Evolutionary conservation across 2,113 vertebrate genomes (phyloP).

Genomic region (Eonycteris spelaea): DNA sequence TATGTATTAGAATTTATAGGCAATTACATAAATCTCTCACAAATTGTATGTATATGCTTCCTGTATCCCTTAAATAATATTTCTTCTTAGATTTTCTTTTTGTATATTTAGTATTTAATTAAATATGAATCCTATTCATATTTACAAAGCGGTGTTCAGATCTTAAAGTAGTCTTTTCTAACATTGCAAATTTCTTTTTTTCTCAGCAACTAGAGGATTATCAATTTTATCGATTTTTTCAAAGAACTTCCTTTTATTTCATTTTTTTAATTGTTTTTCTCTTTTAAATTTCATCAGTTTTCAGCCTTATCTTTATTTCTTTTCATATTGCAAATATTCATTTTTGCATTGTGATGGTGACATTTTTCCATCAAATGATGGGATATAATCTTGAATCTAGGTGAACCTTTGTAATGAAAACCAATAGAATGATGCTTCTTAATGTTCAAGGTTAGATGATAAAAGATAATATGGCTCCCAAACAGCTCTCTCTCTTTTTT

Average conservation of each 20-base stretch:
- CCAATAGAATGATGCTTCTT: neutral
- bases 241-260: neutral
- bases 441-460: neutral
- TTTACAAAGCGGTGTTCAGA: neutral
- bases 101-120: neutral
- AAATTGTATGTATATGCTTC: neutral
- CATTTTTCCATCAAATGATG: neutral
- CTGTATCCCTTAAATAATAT: conserved; percentile 23
- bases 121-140: conserved; percentile 40
- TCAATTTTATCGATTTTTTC: neutral
- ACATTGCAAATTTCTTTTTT: neutral
- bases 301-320: neutral
- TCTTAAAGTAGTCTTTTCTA: conserved; percentile 41
- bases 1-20: conserved; percentile 50
- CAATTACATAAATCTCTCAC: neutral
- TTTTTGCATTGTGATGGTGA: neutral
- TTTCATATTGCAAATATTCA: neutral
- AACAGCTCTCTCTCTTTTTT: neutral
- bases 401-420: neutral
- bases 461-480: neutral
- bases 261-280: neutral
- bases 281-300: neutral
- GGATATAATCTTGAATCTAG: neutral
- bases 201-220: neutral
- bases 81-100: conserved; percentile 24